phyloP scores from a whole-genome alignment of 1,140 invertebrate species.

The Cotesia vestalis region DNA sequence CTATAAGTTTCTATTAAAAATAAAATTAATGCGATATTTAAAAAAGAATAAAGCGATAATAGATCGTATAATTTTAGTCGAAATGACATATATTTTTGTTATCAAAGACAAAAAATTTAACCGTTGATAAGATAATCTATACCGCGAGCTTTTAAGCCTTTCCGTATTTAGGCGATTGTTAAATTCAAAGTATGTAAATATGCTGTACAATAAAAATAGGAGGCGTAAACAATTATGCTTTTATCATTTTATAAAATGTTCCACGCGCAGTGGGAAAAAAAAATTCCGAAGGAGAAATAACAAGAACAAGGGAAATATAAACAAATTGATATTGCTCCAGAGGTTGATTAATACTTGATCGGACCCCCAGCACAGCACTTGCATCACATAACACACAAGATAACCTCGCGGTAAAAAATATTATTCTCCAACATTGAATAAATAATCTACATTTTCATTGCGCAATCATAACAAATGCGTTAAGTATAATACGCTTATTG shows the following conservation, averaged over 20 bases:
- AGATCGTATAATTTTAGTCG: too few species aligned
- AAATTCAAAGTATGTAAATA: not conserved
- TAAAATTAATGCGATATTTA: conserved; percentile 1
- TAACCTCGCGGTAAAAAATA: conserved; percentile 45
- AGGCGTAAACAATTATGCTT: too few species aligned
- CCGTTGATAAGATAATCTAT: conserved; percentile 37
- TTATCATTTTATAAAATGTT: too few species aligned
- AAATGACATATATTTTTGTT: not conserved
- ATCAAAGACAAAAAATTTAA: not conserved
- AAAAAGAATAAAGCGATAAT: not conserved
- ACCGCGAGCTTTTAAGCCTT: conserved; percentile 34
- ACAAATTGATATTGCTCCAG: conserved; percentile 22
- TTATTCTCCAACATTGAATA: conserved; percentile 28
- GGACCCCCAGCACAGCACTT: conserved; percentile 48
- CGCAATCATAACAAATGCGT: not conserved
- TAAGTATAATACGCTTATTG: not conserved
- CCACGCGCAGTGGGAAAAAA: too few species aligned
- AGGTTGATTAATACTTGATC: conserved; percentile 41
- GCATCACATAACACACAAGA: conserved; percentile 38
- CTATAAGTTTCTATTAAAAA: too few species aligned
- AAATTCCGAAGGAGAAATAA: not conserved
- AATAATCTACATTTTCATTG: conserved; percentile 1
- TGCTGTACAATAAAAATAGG: not conserved
- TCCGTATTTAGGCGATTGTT: not conserved
- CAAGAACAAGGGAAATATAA: not conserved